These are phyloP conservation scores for Pandion haliaetus DNA, from an alignment of 2,113 vertebrate species.

Conservation along the genomic window DNA sequence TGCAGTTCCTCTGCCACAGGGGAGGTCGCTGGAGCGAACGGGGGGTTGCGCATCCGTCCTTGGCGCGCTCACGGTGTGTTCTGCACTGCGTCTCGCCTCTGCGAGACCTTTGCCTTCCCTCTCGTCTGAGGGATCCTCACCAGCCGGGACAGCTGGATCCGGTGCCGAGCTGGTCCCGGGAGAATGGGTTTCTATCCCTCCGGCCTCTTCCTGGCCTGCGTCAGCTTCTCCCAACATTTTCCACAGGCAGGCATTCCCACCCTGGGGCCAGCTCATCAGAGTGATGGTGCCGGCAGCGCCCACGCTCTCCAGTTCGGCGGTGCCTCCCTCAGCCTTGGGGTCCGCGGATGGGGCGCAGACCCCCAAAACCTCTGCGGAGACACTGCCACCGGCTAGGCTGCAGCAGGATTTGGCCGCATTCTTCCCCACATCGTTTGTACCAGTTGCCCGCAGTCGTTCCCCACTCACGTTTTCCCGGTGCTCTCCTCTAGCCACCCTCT, in stretches of 20 bases:
- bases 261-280: not conserved
- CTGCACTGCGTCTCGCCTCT: not conserved
- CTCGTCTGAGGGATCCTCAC: not conserved
- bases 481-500: not conserved
- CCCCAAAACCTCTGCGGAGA: not conserved
- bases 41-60: not conserved
- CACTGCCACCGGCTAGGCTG: not conserved
- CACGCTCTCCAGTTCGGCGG: not conserved
- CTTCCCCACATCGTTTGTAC: not conserved
- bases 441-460: not conserved
- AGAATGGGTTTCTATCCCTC: not conserved
- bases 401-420: not conserved
- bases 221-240: not conserved
- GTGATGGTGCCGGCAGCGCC: not conserved
- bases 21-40: not conserved
- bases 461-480: not conserved
- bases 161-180: not conserved
- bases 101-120: not conserved
- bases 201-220: not conserved
- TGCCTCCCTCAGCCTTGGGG: not conserved
- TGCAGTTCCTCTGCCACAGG: not conserved
- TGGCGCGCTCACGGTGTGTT: fast-evolving
- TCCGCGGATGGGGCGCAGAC: not conserved
- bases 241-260: not conserved
- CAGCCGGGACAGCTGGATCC: not conserved